A percentile compares a stretch with the other conserved stretches of the same genome.
phyloP scores from a whole-genome alignment of 2,113 vertebrate genomes.

The Cichladusa arquata region DNA sequence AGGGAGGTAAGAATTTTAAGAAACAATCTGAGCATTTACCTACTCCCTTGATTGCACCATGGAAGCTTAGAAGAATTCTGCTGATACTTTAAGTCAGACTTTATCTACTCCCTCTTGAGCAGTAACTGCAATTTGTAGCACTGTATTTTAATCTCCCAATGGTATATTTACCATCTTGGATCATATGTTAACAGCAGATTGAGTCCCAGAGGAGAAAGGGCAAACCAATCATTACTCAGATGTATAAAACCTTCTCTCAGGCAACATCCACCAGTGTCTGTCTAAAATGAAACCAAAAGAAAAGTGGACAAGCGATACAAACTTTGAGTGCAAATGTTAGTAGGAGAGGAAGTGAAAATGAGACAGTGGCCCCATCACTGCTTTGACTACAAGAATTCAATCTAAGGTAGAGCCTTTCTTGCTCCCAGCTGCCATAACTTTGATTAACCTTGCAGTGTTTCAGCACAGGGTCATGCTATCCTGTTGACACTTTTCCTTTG shows the following conservation, averaged over 20 bases:
- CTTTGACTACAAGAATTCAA: conserved; percentile 51
- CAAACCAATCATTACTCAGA: background rate
- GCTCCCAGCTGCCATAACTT: conserved; percentile 67
- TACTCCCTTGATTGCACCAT: background rate
- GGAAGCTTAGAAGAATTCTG: background rate
- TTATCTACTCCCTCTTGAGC: background rate
- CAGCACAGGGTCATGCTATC: conserved; percentile 69
- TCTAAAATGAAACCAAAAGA: conserved; percentile 21
- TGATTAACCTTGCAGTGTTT: conserved; percentile 79
- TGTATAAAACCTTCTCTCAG: background rate
- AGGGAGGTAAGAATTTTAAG: background rate
- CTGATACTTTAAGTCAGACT: background rate
- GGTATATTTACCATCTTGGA: background rate
- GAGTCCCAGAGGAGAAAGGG: background rate
- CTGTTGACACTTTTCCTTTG: conserved; percentile 71
- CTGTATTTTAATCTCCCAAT: background rate
- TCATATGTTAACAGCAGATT: background rate
- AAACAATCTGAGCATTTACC: background rate
- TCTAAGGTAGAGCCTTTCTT: conserved; percentile 45
- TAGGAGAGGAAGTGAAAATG: conserved; percentile 4
- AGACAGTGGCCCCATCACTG: conserved; percentile 19
- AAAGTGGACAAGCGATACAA: conserved; percentile 43
- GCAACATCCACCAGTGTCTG: background rate
- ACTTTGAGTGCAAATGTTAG: conserved; percentile 22
- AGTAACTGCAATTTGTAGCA: background rate